Percentiles rank a stretch among this genome's conserved stretches.
Conservation (phyloP, 2,888 invertebrate genomes). For the Boloria euphrosyne region DNA sequence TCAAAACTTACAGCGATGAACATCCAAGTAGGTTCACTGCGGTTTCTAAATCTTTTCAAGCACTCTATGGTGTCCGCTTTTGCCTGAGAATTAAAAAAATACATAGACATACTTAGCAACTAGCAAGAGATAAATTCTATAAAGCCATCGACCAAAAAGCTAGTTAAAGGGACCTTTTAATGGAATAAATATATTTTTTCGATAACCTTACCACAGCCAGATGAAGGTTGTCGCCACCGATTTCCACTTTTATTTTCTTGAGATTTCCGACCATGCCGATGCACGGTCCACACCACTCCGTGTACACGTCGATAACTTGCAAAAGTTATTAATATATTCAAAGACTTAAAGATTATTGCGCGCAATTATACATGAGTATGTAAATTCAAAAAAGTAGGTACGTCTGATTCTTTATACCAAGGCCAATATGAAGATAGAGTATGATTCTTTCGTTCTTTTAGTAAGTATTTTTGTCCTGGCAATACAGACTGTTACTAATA, state of each 20-base stretch:
- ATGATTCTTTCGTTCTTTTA: too few relatives aligned
- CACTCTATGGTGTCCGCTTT: slow-evolving; percentile 89
- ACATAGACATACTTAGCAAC: background rate
- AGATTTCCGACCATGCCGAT: slow-evolving; percentile 91
- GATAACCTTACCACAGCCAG: slow-evolving; percentile 86
- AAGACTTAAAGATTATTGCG: too few relatives aligned
- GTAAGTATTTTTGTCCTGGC: too few relatives aligned
- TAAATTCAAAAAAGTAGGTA: too few relatives aligned
- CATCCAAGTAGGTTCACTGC: slow-evolving; percentile 95
- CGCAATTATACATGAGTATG: too few relatives aligned
- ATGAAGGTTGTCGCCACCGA: slow-evolving; percentile 91
- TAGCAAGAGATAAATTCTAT: background rate
- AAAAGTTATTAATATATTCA: background rate
- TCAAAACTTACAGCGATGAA: slow-evolving; percentile 87
- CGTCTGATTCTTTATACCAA: too few relatives aligned
- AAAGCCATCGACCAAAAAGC: too few relatives aligned
- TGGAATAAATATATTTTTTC: too few relatives aligned
- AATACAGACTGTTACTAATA: too few relatives aligned
- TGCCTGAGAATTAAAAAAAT: slow-evolving; percentile 75
- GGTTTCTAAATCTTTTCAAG: slow-evolving; percentile 88
- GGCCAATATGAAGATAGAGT: too few relatives aligned
- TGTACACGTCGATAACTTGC: slow-evolving; percentile 92
- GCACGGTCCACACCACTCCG: slow-evolving; percentile 96
- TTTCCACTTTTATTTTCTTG: slow-evolving; percentile 92
- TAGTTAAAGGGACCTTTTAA: background rate